Base-by-base conservation (phyloP, 2,113 vertebrate genomes). In the Chelonoidis abingdonii region DNA sequence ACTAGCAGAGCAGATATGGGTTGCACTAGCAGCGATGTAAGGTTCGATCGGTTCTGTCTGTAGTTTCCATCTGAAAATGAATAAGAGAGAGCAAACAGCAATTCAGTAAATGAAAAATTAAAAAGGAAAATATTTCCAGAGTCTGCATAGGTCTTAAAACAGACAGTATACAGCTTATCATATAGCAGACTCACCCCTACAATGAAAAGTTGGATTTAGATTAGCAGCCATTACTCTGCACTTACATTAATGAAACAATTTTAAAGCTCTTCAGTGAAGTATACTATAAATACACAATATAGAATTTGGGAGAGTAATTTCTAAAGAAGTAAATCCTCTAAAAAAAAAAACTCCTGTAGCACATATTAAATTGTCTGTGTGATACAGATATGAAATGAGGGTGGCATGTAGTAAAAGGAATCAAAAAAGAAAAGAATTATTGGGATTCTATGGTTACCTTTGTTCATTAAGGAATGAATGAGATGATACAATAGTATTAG, bases 11-110 rank as follows among this genome's bases (percentile, higher is more conserved):
- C 97, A 50, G 99, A 99, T 95, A 99, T 97, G 54, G 99, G 99
- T 96, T 99, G 99, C 8, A 99, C 99, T 88, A 99, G 89, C 50
- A 99, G 89, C 2, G 98, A 97, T 3, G 99, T 99, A 92, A 99
- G 97, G 96, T 98, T 98, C 56, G 65, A 62, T 16, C 65, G 97
- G 69, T 95, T 96, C 47, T 98, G 98, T 92, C 98, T 98, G 92
- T 98, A 98, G 96, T 97, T 98, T 80, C 98, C 99, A 97, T 97
- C 98, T 98, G 92, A 80, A 57, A 92, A 87, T 41, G 13, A 86
- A 89, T 96, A 69, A 92, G 8, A 94, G 7, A 93, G 89, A 94
- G 25, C 72, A 21, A 93, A 89, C 1, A 86, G 31, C 44, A 95
- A 35, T 38, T 97, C 80, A 95, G 72, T 65, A 84, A 96, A 89